Conservation (phyloP, 2,888 invertebrate genomes). For the Polyommatus iphigenia region DNA sequence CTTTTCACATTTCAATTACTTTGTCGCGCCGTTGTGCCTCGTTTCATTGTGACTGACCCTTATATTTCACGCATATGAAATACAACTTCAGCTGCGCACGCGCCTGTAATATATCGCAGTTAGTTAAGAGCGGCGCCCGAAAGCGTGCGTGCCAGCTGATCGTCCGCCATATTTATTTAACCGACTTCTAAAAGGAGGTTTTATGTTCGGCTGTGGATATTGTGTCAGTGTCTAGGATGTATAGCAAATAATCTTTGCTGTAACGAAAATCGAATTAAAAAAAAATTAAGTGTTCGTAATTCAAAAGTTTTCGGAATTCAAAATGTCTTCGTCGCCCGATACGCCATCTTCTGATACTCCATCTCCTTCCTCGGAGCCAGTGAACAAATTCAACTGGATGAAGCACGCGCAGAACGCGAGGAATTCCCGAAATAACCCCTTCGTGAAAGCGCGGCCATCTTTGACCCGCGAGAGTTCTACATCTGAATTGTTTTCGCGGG, state of each 20-base stretch:
- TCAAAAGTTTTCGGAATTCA: slow-evolving; percentile 27
- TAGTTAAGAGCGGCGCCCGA: not conserved
- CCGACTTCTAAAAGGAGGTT: not conserved
- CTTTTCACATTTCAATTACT: too few relatives aligned
- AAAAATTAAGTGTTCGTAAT: slow-evolving; percentile 34
- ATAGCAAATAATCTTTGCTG: not conserved
- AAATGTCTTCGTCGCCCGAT: slow-evolving; percentile 48
- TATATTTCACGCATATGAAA: not conserved
- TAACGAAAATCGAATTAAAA: too few relatives aligned
- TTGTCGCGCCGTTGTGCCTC: not conserved
- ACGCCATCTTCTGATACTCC: slow-evolving; percentile 56
- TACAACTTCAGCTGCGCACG: slow-evolving; percentile 9
- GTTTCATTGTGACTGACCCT: not conserved
- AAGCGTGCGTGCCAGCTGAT: slow-evolving; percentile 14
- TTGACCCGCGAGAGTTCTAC: slow-evolving; percentile 68
- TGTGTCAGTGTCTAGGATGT: not conserved
- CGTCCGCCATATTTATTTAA: not conserved
- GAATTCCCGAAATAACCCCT: slow-evolving; percentile 62
- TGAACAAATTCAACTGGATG: slow-evolving; percentile 67
- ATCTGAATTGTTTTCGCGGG: slow-evolving; percentile 66
- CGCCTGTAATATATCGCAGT: not conserved
- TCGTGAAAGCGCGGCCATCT: slow-evolving; percentile 65
- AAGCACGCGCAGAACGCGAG: slow-evolving; percentile 59
- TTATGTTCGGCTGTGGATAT: not conserved
- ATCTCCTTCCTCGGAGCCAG: slow-evolving; percentile 51